A percentile compares a stretch with the other conserved stretches of the same genome.
These are phyloP conservation scores for Sandelia bainsii DNA, from an alignment of 2,797 vertebrate species.

Conservation along the genomic window DNA sequence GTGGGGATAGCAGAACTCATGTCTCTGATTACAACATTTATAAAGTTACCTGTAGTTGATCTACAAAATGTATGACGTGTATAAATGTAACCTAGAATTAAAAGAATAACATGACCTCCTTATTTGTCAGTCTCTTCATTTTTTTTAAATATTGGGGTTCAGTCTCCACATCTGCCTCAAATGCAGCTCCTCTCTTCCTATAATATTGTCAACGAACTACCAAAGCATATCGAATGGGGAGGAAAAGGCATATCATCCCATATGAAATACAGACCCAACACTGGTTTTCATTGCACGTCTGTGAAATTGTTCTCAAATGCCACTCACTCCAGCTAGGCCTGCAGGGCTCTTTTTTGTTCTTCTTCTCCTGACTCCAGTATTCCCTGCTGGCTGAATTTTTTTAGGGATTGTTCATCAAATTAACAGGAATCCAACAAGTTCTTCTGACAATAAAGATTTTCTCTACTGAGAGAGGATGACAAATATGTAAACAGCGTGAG, in stretches of 20 bases:
- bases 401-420: constrained; percentile 30
- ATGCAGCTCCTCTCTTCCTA: constrained; percentile 23
- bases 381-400: constrained; percentile 13
- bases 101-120: constrained; percentile 2
- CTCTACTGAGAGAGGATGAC: background rate
- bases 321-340: constrained; percentile 16
- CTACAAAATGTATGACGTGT: background rate
- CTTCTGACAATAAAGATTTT: background rate
- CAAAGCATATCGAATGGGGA: constrained; percentile 53
- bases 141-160: constrained; percentile 11
- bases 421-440: constrained; percentile 6
- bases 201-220: constrained; percentile 48
- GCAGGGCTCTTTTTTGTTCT: background rate
- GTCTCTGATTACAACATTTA: constrained; percentile 34
- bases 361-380: constrained; percentile 9
- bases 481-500: background rate
- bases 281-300: constrained; percentile 42
- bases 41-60: constrained; percentile 4
- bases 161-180: constrained; percentile 35
- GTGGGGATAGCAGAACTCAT: constrained; percentile 4
- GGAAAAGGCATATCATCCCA: constrained; percentile 52
- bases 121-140: constrained; percentile 12
- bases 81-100: constrained; percentile 1
- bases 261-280: constrained; percentile 41
- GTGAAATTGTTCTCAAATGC: constrained; percentile 53